These are phyloP conservation scores for Beroe ovata DNA, from an alignment of 37 sponge, comb jelly and placozoan species.

Conservation along the genomic window DNA sequence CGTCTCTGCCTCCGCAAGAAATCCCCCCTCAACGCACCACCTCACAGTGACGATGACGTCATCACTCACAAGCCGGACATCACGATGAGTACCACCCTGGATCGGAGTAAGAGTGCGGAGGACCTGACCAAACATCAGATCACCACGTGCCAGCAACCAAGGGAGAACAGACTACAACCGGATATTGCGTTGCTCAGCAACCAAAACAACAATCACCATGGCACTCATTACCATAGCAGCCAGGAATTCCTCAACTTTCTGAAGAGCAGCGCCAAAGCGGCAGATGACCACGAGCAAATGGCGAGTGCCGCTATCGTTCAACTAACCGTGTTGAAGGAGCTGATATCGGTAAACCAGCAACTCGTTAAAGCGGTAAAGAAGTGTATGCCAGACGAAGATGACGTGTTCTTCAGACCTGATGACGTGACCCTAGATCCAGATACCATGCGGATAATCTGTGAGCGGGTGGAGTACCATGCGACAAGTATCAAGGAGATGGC, in stretches of 20 bases:
- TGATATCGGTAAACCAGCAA: background rate
- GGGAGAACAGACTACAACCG: slow-evolving; percentile 6
- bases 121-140: background rate
- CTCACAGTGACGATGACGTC: background rate
- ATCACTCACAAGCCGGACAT: background rate
- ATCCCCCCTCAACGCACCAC: background rate
- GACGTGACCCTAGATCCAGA: background rate
- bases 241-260: slow-evolving; percentile 62
- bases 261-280: slow-evolving; percentile 2
- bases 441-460: background rate
- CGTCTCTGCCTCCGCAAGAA: background rate
- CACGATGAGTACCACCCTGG: background rate
- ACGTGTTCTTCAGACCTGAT: background rate
- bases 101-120: background rate
- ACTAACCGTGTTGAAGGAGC: background rate
- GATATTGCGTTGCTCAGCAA: background rate
- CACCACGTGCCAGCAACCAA: background rate
- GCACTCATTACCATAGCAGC: slow-evolving; percentile 48
- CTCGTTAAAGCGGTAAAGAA: background rate
- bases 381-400: background rate
- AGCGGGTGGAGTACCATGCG: background rate
- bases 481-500: background rate
- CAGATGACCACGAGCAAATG: slow-evolving; percentile 9
- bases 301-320: slow-evolving; percentile 6
- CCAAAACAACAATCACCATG: background rate